Conservation (phyloP, 1,140 invertebrate genomes). For the Monomorium pharaonis region DNA sequence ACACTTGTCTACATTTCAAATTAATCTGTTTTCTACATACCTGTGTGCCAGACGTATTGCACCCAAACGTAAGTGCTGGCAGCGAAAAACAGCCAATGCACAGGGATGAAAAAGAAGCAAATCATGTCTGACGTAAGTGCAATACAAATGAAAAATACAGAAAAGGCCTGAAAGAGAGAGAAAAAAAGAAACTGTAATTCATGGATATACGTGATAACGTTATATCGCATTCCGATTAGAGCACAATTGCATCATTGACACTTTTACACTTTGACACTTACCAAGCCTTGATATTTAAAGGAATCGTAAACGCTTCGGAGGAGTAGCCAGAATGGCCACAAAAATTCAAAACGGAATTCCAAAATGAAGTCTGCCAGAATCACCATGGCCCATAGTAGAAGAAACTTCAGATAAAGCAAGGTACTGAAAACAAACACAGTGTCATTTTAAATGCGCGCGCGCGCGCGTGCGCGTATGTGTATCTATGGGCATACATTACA, state of each 20-base stretch:
- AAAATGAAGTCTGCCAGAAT: conserved; percentile 98
- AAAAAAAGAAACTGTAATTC: conserved; percentile 32
- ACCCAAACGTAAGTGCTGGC: conserved; percentile 99
- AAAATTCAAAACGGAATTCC: conserved; percentile 99
- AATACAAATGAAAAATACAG: conserved; percentile 99
- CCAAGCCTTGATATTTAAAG: conserved; percentile 99
- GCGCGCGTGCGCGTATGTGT: too few species aligned
- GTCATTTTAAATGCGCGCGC: neutral
- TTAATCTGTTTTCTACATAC: conserved; percentile 85
- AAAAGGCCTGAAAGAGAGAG: conserved; percentile 94
- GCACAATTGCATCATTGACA: neutral
- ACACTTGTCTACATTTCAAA: neutral
- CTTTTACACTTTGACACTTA: conserved; percentile 89
- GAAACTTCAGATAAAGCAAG: conserved; percentile 97
- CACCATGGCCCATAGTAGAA: conserved; percentile 97
- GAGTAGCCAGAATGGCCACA: conserved; percentile 99
- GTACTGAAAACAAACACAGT: conserved; percentile 90
- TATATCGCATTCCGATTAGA: neutral
- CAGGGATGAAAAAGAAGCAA: conserved; percentile 99
- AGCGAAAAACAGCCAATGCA: conserved; percentile 99
- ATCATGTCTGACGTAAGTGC: conserved; percentile 99
- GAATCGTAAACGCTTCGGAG: conserved; percentile 98
- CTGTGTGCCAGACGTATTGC: conserved; percentile 99
- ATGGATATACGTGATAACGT: conserved; percentile 89
- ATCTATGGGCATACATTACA: too few species aligned